These are phyloP conservation scores for mouse (Mus musculus) DNA, from an alignment of 2,113 vertebrate species.

Conservation along the genomic window DNA sequence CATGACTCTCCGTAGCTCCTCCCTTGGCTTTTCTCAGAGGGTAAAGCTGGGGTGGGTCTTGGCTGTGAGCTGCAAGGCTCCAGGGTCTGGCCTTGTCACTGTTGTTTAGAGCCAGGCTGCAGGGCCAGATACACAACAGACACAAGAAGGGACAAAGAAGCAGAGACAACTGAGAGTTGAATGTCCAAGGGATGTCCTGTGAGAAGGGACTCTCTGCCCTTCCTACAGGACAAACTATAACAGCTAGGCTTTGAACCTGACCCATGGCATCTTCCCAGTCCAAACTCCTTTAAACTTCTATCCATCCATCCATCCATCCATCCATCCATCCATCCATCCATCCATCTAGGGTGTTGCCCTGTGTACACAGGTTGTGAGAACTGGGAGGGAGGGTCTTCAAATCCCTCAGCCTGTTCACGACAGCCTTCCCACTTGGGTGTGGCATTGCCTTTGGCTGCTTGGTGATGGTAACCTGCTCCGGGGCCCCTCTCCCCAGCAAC, in stretches of 20 bases:
- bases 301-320: too few relatives aligned
- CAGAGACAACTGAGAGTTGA: neutral
- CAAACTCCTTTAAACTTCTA: neutral
- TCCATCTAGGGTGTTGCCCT: neutral
- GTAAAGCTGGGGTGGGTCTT: neutral
- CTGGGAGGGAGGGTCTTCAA: neutral
- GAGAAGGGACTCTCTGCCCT: neutral
- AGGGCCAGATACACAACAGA: neutral
- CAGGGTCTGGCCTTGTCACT: neutral
- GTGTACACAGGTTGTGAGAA: neutral
- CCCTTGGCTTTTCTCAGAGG: constrained; percentile 9
- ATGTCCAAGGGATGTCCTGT: neutral
- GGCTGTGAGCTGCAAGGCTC: neutral
- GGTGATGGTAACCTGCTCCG: neutral
- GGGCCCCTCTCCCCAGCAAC: neutral
- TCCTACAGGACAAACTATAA: neutral
- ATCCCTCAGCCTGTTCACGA: neutral
- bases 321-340: too few relatives aligned
- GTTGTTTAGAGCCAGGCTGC: neutral
- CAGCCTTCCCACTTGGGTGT: neutral
- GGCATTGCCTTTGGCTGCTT: neutral
- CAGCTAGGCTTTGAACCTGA: neutral
- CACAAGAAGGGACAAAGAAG: neutral
- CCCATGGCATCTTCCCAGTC: neutral
- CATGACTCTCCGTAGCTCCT: neutral